These are phyloP conservation scores for Halictus quadricinctus DNA, from an alignment of 2,888 invertebrate genomes.

Conservation along the genomic window DNA sequence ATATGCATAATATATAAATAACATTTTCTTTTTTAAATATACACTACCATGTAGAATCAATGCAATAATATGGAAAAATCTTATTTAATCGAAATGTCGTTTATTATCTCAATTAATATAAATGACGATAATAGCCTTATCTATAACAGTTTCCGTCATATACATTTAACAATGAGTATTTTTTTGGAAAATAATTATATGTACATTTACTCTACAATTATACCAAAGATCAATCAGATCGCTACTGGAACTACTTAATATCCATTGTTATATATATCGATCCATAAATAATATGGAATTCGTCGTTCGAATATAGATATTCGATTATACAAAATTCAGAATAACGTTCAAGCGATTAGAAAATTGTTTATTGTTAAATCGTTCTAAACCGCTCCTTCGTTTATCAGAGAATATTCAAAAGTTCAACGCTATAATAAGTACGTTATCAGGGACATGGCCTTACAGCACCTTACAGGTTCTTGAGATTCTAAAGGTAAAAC, in stretches of 20 bases:
- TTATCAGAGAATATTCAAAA: slow-evolving; percentile 47
- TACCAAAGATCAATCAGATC: slow-evolving; percentile 60
- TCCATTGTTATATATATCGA: slow-evolving; percentile 44
- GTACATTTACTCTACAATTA: slow-evolving; percentile 64
- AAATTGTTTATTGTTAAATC: slow-evolving; percentile 49
- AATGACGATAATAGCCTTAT: slow-evolving; percentile 67
- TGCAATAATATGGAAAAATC: slow-evolving; percentile 30
- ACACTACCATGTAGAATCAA: slow-evolving; percentile 8
- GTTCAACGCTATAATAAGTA: slow-evolving; percentile 52
- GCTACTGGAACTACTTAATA: slow-evolving; percentile 53
- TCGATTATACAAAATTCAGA: slow-evolving; percentile 53
- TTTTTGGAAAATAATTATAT: slow-evolving; percentile 66
- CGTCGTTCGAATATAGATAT: slow-evolving; percentile 59
- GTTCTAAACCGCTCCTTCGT: slow-evolving; percentile 33
- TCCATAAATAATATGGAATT: slow-evolving; percentile 58
- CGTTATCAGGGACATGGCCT: slow-evolving; percentile 44
- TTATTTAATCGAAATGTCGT: slow-evolving; percentile 65
- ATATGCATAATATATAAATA: slow-evolving; percentile 3
- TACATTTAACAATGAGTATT: slow-evolving; percentile 65
- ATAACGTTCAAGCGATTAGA: slow-evolving; percentile 50
- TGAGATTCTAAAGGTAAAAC: slow-evolving; percentile 46
- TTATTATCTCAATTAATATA: slow-evolving; percentile 71
- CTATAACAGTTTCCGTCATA: slow-evolving; percentile 65
- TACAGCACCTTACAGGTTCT: slow-evolving; percentile 18
- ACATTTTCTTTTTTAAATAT: background rate